Evolutionary conservation across 2,888 invertebrate species (phyloP).

Genomic region (Catocala nupta): DNA sequence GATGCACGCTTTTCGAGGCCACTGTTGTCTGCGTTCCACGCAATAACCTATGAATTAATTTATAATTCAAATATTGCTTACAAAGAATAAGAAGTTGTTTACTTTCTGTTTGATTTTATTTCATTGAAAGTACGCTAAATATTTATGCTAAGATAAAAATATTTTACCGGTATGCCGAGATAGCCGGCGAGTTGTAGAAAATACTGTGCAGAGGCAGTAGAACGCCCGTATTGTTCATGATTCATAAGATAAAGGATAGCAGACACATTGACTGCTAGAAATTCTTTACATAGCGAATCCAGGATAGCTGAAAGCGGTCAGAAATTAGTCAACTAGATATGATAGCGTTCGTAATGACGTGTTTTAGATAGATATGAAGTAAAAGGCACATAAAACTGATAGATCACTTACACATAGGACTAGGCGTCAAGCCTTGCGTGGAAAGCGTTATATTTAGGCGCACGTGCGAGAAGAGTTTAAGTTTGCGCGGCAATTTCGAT

Average conservation of each 20-base stretch:
- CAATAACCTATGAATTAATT: slow-evolving; percentile 89
- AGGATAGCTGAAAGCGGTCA: slow-evolving; percentile 91
- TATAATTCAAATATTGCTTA: slow-evolving; percentile 5
- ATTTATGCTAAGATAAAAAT: slow-evolving; percentile 57
- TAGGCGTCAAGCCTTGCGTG: slow-evolving; percentile 92
- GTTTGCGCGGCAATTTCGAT: slow-evolving; percentile 89
- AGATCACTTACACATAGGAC: slow-evolving; percentile 90
- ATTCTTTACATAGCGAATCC: slow-evolving; percentile 95
- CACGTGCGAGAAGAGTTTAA: slow-evolving; percentile 90
- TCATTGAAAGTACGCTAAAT: slow-evolving; percentile 6
- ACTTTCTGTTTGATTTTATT: slow-evolving; percentile 18
- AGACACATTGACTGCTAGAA: slow-evolving; percentile 95
- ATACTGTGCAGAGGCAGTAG: slow-evolving; percentile 97
- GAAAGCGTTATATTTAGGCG: slow-evolving; percentile 90
- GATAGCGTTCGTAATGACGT: slow-evolving; percentile 32
- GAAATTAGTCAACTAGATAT: slow-evolving; percentile 55
- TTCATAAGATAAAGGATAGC: slow-evolving; percentile 98
- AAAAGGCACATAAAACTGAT: background rate
- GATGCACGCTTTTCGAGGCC: slow-evolving; percentile 93
- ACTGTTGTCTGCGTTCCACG: slow-evolving; percentile 99
- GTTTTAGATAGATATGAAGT: slow-evolving; percentile 2
- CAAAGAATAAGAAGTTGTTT: background rate
- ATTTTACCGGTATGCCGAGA: slow-evolving; percentile 94
- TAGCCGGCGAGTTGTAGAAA: slow-evolving; percentile 97
- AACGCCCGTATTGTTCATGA: slow-evolving; percentile 97